Percentiles rank a stretch among this genome's conserved stretches.
Evolutionary conservation across 2,888 invertebrate genomes (phyloP).

Genomic region (Syritta pipiens): DNA sequence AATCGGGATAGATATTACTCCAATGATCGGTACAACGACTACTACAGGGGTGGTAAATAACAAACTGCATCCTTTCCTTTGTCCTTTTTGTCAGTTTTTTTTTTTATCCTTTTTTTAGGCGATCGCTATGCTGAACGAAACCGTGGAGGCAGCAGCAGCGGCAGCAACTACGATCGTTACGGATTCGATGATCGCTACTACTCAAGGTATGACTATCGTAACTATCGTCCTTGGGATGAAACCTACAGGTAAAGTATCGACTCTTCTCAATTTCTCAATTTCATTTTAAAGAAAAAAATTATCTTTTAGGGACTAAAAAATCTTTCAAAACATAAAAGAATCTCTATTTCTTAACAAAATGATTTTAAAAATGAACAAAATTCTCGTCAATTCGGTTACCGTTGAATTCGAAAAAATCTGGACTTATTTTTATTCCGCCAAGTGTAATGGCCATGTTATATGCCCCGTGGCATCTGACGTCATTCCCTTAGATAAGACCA

Average conservation of each 20-base stretch:
- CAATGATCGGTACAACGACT: constrained; percentile 73
- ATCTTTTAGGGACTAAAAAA: too few relatives aligned
- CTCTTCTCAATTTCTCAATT: too few relatives aligned
- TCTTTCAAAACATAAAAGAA: too few relatives aligned
- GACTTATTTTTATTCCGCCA: too few relatives aligned
- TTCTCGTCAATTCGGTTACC: too few relatives aligned
- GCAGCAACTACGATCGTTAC: constrained; percentile 74
- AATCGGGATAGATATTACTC: constrained; percentile 75
- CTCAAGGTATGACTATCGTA: constrained; percentile 77
- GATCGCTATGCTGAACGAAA: constrained; percentile 77
- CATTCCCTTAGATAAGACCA: too few relatives aligned
- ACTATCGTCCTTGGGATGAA: constrained; percentile 79
- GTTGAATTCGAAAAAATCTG: too few relatives aligned
- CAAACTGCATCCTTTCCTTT: not conserved
- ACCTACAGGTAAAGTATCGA: constrained; percentile 78
- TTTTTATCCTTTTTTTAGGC: constrained; percentile 55
- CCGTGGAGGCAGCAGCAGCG: constrained; percentile 58
- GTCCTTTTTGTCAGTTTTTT: not conserved
- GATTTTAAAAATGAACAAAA: too few relatives aligned
- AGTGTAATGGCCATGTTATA: too few relatives aligned
- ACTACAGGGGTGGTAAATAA: constrained; percentile 70
- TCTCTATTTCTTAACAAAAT: too few relatives aligned
- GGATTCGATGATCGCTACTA: constrained; percentile 77
- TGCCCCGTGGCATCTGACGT: too few relatives aligned
- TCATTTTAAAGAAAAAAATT: too few relatives aligned